These are phyloP conservation scores for Agriopis leucophaearia DNA, from an alignment of 2,888 invertebrate genomes.

Conservation along the genomic window DNA sequence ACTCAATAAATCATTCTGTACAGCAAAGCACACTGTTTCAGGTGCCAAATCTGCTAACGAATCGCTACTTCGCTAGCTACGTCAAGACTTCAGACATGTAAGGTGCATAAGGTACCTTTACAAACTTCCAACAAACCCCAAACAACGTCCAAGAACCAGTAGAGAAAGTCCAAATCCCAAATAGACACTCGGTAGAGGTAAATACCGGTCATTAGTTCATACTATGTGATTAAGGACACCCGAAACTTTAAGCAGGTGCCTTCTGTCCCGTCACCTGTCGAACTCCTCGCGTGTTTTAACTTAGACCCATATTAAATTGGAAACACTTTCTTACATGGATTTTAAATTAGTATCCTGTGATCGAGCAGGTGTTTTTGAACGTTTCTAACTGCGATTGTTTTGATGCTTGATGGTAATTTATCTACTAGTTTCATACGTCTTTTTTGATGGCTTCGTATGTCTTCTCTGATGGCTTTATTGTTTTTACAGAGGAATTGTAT, in stretches of 20 bases:
- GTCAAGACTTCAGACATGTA: background rate
- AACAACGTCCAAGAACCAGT: conserved; percentile 6
- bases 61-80: too few relatives aligned
- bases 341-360: conserved; percentile 36
- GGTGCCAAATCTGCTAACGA: too few relatives aligned
- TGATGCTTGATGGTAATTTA: conserved; percentile 5
- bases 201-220: conserved; percentile 28
- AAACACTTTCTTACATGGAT: conserved; percentile 37
- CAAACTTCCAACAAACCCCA: background rate
- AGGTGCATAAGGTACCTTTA: background rate
- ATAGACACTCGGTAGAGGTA: conserved; percentile 9
- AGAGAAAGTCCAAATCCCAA: conserved; percentile 14
- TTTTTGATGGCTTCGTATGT: conserved; percentile 6
- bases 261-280: conserved; percentile 35
- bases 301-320: conserved; percentile 36
- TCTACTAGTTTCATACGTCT: conserved; percentile 4
- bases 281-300: conserved; percentile 28
- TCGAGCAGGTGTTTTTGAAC: conserved; percentile 28
- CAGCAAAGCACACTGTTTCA: too few relatives aligned
- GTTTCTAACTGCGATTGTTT: conserved; percentile 9
- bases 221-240: conserved; percentile 35
- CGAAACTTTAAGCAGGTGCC: conserved; percentile 40
- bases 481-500: background rate
- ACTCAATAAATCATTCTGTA: too few relatives aligned
- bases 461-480: background rate